Base-by-base conservation (phyloP, 1,140 invertebrate genomes). In the Procambarus clarkii region DNA sequence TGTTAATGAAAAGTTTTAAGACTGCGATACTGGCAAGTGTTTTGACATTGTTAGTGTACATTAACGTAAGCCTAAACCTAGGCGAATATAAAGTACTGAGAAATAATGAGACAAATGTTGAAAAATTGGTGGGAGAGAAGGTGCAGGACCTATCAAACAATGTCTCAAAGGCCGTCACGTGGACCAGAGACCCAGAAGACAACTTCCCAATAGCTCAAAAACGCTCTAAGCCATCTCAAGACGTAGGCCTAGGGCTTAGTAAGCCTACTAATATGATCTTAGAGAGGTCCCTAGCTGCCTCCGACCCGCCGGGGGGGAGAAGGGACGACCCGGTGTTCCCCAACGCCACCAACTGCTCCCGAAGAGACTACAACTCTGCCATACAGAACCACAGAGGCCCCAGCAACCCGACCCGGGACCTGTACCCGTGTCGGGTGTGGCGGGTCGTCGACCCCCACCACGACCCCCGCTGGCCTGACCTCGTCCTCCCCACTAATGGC, bases 361-460 rank as follows among this genome's bases (percentile, higher is more conserved):
- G 24, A 24, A 76, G 78, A 58, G 18, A 86, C n/a, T 76, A 86
- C 46, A 60, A 77, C 18, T 34, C 21, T 21, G 15, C n/a, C 46
- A 48, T 86, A 3, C 48, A 50, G 69, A 86, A 86, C 1, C 74
- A 77, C 24, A 34, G 5, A 3, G 76, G 76, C 5, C 64, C 34
- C 24, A 71, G n/a, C 1, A 74, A 74, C 50, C 69, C 83, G 3
- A 58, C 85, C 8, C 71, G 83, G 64, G 58, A 77, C 48, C 2
- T 86, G 21, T 86, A 86, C 45, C 44, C 74, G 18, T 86, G 85
- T 50, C 78, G 50, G 85, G 8, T 58, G 50, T 86, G 85, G 85
- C 48, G 74, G 1, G 15, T n/a, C 4, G 44, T 50, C 5, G 34
- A 86, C 34, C 74, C n/a, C 9, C 50, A 54, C 8, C 50, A 54